Evolutionary conservation across 2,888 invertebrate genomes (phyloP).

Genomic region (Hyalella azteca): DNA sequence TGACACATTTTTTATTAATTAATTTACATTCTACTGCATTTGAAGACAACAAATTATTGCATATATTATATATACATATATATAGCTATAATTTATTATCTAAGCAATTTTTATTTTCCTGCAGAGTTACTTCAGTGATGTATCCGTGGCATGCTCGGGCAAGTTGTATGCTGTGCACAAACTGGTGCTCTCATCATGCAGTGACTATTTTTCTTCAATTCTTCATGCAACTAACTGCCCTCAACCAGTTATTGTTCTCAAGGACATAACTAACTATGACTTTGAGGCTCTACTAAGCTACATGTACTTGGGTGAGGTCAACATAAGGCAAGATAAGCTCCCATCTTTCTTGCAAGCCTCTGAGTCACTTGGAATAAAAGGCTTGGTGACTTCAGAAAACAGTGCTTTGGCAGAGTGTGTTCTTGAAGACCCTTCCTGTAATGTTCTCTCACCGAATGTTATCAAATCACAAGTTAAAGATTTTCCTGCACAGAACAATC

Average conservation of each 20-base stretch:
- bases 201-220: conserved; percentile 31
- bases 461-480: background rate
- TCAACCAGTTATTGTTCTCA: conserved; percentile 16
- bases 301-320: conserved; percentile 33
- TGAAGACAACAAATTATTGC: too few species aligned
- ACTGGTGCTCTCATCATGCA: conserved; percentile 23
- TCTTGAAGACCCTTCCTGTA: background rate
- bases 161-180: conserved; percentile 27
- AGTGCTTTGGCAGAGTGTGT: conserved; percentile 1
- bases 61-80: too few species aligned
- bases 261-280: background rate
- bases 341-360: conserved; percentile 20
- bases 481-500: background rate
- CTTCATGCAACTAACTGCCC: conserved; percentile 12
- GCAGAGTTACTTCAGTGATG: conserved; percentile 28
- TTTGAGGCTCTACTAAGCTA: conserved; percentile 19
- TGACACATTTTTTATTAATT: too few species aligned
- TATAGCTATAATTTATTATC: background rate
- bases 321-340: conserved; percentile 10
- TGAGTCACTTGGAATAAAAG: conserved; percentile 12
- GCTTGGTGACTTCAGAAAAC: background rate
- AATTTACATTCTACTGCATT: too few species aligned
- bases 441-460: background rate
- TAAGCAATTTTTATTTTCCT: background rate
- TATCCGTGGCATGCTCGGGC: conserved; percentile 9